phyloP scores from a whole-genome alignment of 2,113 vertebrate species.

The Phalacrocorax aristotelis region DNA sequence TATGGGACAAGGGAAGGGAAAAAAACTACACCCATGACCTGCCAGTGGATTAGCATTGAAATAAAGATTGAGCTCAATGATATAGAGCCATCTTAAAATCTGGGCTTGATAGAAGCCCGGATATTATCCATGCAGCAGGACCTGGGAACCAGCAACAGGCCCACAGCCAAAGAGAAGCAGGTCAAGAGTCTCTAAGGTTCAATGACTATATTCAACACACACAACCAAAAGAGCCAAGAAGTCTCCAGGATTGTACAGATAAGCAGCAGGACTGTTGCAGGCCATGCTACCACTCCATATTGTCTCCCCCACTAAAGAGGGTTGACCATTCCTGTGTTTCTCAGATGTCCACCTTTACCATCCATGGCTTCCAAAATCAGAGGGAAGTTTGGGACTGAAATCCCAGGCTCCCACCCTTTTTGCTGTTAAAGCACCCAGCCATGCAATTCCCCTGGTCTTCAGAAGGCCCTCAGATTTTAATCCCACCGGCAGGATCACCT shows the following conservation, averaged over 20 bases:
- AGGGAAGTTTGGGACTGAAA: not conserved
- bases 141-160: not conserved
- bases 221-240: not conserved
- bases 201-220: not conserved
- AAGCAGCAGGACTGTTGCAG: not conserved
- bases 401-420: not conserved
- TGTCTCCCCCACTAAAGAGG: not conserved
- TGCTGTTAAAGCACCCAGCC: not conserved
- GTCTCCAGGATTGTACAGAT: not conserved
- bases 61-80: not conserved
- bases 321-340: not conserved
- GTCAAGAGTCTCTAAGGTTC: not conserved
- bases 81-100: not conserved
- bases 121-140: not conserved
- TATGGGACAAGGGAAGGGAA: not conserved
- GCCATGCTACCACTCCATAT: not conserved
- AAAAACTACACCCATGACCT: not conserved
- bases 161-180: not conserved
- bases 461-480: not conserved
- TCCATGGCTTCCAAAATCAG: not conserved
- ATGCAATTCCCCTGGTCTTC: not conserved
- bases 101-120: not conserved
- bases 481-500: rapidly evolving
- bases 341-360: not conserved
- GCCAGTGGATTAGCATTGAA: not conserved